phyloP scores from a whole-genome alignment of 2,888 invertebrate genomes.

The Nymphalis polychloros region DNA sequence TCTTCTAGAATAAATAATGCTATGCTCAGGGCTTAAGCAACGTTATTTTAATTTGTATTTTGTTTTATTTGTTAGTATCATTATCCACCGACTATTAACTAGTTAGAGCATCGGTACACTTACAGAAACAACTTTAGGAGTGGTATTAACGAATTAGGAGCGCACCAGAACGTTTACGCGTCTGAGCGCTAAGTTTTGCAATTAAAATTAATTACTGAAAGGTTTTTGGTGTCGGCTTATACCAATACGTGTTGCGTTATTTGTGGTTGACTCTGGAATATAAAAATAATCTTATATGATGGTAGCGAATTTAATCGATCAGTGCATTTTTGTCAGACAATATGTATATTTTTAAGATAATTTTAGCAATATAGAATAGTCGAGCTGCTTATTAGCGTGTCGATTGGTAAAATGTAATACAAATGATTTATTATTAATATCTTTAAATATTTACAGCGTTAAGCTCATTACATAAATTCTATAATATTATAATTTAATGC shows the following conservation, averaged over 20 bases:
- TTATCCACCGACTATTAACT: conserved; percentile 2
- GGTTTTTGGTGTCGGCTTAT: conserved; percentile 52
- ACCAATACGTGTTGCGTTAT: conserved; percentile 25
- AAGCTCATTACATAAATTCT: too few species aligned
- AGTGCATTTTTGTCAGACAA: too few species aligned
- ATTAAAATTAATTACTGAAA: conserved; percentile 64
- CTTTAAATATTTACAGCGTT: too few species aligned
- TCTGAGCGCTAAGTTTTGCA: conserved; percentile 55
- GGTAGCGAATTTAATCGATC: too few species aligned
- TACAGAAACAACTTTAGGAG: conserved; percentile 7
- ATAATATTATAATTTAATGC: too few species aligned
- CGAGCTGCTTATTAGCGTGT: too few species aligned
- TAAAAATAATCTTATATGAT: too few species aligned
- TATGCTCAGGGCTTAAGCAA: neutral
- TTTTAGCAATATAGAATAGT: too few species aligned
- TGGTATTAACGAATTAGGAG: conserved; percentile 35
- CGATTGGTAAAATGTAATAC: too few species aligned
- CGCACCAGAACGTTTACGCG: conserved; percentile 37
- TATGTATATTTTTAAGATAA: too few species aligned
- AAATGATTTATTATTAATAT: too few species aligned
- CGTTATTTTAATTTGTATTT: neutral
- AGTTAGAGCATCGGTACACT: conserved; percentile 2
- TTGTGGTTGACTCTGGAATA: neutral
- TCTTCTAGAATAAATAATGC: too few species aligned
- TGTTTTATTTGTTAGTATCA: conserved; percentile 1